Conservation (phyloP, 2,113 vertebrate species). For the Pangasianodon hypophthalmus region DNA sequence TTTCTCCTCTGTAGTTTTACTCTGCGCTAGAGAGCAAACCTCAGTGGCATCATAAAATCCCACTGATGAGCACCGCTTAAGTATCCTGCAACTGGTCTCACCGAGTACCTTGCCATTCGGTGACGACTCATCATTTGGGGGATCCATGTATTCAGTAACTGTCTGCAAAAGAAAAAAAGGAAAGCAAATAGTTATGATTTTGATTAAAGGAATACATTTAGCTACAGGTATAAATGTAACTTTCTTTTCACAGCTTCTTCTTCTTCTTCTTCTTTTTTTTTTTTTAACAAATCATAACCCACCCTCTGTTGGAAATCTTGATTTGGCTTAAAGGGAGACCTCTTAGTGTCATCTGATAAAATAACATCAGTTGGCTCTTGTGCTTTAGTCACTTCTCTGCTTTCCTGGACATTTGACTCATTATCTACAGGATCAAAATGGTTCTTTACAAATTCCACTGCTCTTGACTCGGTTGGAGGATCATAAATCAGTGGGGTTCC, state of each 20-base stretch:
- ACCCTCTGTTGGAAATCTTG: slow-evolving; percentile 28
- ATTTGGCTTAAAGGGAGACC: not conserved
- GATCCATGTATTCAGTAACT: not conserved
- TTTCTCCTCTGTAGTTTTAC: not conserved
- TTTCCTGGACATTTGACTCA: not conserved
- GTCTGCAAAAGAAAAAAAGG: not conserved
- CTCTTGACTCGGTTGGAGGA: not conserved
- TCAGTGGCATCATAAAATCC: slow-evolving; percentile 2
- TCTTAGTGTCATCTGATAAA: slow-evolving; percentile 17
- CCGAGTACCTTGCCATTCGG: not conserved
- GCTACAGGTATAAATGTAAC: not conserved
- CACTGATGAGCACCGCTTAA: not conserved
- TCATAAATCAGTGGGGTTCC: slow-evolving; percentile 9
- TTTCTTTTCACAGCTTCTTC: not conserved
- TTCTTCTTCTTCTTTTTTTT: not conserved
- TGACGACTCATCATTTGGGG: slow-evolving; percentile 9
- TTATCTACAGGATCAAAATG: not conserved
- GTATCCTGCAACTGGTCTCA: not conserved
- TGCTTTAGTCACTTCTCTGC: not conserved
- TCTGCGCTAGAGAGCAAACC: not conserved
- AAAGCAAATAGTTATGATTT: not conserved
- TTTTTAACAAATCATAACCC: not conserved
- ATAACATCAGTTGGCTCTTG: not conserved
- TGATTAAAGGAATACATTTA: not conserved
- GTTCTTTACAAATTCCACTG: not conserved